phyloP scores from a whole-genome alignment of 30 jellyfish, hydroid and myxozoan genomes.

The Cassiopea xamachana region DNA sequence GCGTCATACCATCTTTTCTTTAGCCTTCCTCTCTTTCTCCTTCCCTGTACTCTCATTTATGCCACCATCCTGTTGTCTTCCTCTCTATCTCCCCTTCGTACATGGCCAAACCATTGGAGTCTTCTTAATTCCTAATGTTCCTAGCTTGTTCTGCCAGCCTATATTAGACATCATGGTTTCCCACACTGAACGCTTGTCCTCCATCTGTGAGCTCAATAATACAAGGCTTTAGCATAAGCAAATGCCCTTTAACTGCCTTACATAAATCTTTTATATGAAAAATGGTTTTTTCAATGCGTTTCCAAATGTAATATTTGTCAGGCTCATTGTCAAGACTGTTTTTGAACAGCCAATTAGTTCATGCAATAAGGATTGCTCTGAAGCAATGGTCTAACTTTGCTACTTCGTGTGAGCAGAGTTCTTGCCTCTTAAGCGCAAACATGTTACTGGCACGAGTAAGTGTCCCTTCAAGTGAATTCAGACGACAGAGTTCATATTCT shows the following conservation, averaged over 20 bases:
- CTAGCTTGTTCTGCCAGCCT: constrained; percentile 17
- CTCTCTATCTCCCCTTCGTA: too few relatives aligned
- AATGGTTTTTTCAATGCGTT: not conserved
- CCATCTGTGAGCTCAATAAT: constrained; percentile 49
- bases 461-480: too few relatives aligned
- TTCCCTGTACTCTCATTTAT: too few relatives aligned
- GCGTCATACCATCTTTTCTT: too few relatives aligned
- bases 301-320: not conserved
- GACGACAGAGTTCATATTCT: too few relatives aligned
- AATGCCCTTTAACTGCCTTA: not conserved
- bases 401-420: too few relatives aligned
- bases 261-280: not conserved
- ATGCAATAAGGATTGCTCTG: not conserved
- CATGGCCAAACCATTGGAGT: too few relatives aligned
- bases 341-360: not conserved
- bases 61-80: too few relatives aligned
- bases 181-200: constrained; percentile 45
- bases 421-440: too few relatives aligned
- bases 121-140: too few relatives aligned
- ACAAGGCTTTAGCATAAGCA: constrained; percentile 25
- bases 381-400: not conserved
- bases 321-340: not conserved
- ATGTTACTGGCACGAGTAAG: too few relatives aligned
- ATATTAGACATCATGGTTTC: constrained; percentile 7
- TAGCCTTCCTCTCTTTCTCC: too few relatives aligned